phyloP scores from a whole-genome alignment of 2,888 invertebrate genomes.

The Thereva unica region DNA sequence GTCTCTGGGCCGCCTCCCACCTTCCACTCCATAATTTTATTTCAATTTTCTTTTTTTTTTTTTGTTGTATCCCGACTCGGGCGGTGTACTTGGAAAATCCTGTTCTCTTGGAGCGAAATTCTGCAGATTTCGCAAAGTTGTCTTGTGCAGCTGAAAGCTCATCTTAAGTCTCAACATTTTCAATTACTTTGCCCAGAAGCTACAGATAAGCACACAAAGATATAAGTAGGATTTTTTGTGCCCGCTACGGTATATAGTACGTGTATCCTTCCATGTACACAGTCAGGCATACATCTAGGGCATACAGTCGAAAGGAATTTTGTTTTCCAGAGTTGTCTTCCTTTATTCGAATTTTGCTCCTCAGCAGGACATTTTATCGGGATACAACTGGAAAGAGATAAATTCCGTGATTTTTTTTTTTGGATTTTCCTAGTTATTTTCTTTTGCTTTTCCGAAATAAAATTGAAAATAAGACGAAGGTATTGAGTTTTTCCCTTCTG shows the following conservation, averaged over 20 bases:
- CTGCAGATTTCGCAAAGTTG: constrained; percentile 37
- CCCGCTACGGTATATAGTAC: neutral
- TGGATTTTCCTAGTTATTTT: constrained; percentile 10
- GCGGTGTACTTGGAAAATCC: neutral
- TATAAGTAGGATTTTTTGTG: constrained; percentile 2
- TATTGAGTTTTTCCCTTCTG: constrained; percentile 26
- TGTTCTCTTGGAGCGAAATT: constrained; percentile 32
- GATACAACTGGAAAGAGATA: constrained; percentile 30
- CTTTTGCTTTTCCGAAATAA: constrained; percentile 25
- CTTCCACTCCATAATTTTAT: constrained; percentile 32
- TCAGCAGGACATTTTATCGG: constrained; percentile 26
- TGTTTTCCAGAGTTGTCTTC: constrained; percentile 29
- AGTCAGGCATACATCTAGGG: constrained; percentile 9
- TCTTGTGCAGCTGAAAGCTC: constrained; percentile 40
- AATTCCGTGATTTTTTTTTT: constrained; percentile 24
- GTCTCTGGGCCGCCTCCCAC: neutral
- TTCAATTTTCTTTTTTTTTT: constrained; percentile 34
- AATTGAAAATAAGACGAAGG: constrained; percentile 32
- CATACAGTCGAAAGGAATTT: constrained; percentile 22
- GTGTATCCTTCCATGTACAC: neutral
- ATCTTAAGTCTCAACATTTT: constrained; percentile 39
- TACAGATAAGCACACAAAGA: constrained; percentile 36
- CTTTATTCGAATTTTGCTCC: constrained; percentile 27
- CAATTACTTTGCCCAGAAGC: constrained; percentile 41
- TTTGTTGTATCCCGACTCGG: constrained; percentile 27